Evolutionary conservation across 2,797 vertebrate genomes (phyloP), one percentile per base, ranked within the genome.

Genomic region (Sparus aurata): DNA sequence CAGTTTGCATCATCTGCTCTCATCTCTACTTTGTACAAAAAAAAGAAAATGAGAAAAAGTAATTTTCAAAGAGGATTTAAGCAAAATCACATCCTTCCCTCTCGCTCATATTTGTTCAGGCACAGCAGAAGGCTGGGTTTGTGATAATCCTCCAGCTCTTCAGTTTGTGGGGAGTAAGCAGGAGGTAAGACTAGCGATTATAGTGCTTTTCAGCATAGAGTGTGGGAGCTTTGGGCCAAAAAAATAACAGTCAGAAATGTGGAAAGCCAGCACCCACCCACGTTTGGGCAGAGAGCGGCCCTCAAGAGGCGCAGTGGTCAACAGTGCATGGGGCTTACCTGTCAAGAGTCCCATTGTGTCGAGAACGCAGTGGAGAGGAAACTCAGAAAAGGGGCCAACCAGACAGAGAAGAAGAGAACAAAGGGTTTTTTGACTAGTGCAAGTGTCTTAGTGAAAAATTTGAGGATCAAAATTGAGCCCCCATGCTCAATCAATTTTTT

Each of bases 321-420:
- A 70, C 79, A 63, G 82, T 73, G 84, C 86, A 86, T 77, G 69
- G 71, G 77, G 65, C 83, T 77, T 77, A 81, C 85, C 88, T 91
- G 86, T 91, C 88, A 80, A 73, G 74, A 89, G 58, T 71, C 82
- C 85, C 70, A 54, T 63, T 69, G 73, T 85, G 80, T 87, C 38
- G 20, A 90, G 75, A 86, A 83, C 0, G 73, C 87, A 88, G 72
- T 75, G 68, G 74, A 90, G 89, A 80, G 84, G 85, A 91, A 91
- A 90, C 41, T 69, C 47, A 30, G 53, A 71, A 61, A 20, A 81
- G 64, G 85, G 78, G 62, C 58, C 65, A 85, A 85, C 75, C 54
- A 50, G 41, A 58, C 55, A 50, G 61, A 70, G 17, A 73, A 41
- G 17, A 34, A 61, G 22, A 45, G n/a, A 27, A 57, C 50, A 60